These are phyloP conservation scores for Virgularia gustaviana DNA, from an alignment of 92 coral and sea anemone species.

Conservation along the genomic window DNA sequence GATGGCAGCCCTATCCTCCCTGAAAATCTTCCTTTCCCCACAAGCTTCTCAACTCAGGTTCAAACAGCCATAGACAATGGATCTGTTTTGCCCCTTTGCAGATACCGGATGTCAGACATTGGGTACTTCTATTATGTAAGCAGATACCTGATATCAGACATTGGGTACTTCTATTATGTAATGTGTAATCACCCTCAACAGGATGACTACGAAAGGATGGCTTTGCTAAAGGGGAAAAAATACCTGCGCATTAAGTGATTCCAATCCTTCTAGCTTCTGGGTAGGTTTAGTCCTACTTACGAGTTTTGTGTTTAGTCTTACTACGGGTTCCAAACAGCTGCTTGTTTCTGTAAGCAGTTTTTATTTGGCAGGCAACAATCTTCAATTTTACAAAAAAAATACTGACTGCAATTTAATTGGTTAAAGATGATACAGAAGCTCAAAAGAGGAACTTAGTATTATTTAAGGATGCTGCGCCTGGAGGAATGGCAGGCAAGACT, in stretches of 20 bases:
- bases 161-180: too few species aligned
- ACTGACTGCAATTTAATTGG: too few species aligned
- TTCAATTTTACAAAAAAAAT: too few species aligned
- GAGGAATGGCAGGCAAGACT: constrained; percentile 6
- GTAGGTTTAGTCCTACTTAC: constrained; percentile 12
- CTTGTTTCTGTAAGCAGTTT: too few species aligned
- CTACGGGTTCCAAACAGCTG: constrained; percentile 5
- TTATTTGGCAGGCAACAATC: too few species aligned
- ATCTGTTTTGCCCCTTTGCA: background rate
- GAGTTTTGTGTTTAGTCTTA: background rate
- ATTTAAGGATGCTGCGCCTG: background rate
- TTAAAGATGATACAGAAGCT: too few species aligned
- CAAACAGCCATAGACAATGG: constrained; percentile 4
- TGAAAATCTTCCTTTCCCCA: too few species aligned
- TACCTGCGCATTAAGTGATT: constrained; percentile 32
- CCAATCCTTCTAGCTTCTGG: constrained; percentile 18
- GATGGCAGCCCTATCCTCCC: too few species aligned
- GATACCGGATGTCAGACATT: too few species aligned
- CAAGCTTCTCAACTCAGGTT: background rate
- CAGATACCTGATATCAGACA: constrained; percentile 21
- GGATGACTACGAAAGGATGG: constrained; percentile 43
- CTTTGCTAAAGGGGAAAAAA: constrained; percentile 12
- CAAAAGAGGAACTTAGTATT: constrained; percentile 28
- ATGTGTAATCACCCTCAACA: constrained; percentile 37
- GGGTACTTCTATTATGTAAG: too few species aligned